phyloP scores from a whole-genome alignment of 1,140 invertebrate species.

The roundworm (Caenorhabditis elegans) region WBcel235 BX284605.5:9970001-9970500 shows the following conservation, averaged over 20 bases:
- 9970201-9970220: slow-evolving; percentile 26
- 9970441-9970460: slow-evolving; percentile 63
- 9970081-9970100: slow-evolving; percentile 61
- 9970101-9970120: slow-evolving; percentile 58
- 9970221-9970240: slow-evolving; percentile 27
- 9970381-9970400: background rate
- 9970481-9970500: slow-evolving; percentile 54
- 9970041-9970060: slow-evolving; percentile 49
- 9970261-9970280: background rate
- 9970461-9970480: slow-evolving; percentile 32
- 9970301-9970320: background rate
- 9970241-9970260: slow-evolving; percentile 27
- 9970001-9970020: slow-evolving; percentile 59
- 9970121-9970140: slow-evolving; percentile 56
- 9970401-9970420: slow-evolving; percentile 44
- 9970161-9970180: slow-evolving; percentile 44
- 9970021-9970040: slow-evolving; percentile 53
- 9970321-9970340: background rate
- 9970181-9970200: too few species aligned
- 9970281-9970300: background rate
- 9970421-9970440: slow-evolving; percentile 63
- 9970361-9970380: background rate
- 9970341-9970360: background rate
- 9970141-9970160: slow-evolving; percentile 55
- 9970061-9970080: slow-evolving; percentile 54